phyloP scores from a whole-genome alignment of 2,113 vertebrate species.

The Coptodon rendalli region DNA sequence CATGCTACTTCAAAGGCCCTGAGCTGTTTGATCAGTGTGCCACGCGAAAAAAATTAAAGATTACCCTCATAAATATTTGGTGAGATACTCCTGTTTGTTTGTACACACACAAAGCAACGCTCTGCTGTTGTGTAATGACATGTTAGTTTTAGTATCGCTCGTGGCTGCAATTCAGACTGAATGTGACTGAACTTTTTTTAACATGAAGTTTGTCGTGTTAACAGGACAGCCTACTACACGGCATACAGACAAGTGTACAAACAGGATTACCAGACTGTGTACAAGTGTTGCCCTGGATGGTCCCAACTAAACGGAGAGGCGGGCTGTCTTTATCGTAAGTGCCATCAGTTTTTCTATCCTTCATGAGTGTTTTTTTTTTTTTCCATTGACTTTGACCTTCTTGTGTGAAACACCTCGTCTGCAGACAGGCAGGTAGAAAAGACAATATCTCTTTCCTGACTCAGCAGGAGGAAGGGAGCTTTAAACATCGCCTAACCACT shows the following conservation, averaged over 20 bases:
- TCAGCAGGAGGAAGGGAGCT: background rate
- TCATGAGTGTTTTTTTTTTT: background rate
- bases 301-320: conserved; percentile 73
- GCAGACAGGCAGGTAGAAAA: background rate
- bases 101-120: background rate
- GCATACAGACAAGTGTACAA: conserved; percentile 81
- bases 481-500: background rate
- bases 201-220: conserved; percentile 14
- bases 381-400: background rate
- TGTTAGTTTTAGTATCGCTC: background rate
- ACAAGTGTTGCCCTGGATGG: conserved; percentile 88
- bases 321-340: conserved; percentile 89
- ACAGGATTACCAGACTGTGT: conserved; percentile 65
- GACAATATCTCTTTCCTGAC: background rate
- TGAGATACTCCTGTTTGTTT: background rate
- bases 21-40: background rate
- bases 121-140: background rate
- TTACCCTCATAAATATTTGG: background rate
- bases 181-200: background rate
- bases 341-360: background rate
- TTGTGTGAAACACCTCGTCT: background rate
- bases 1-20: background rate
- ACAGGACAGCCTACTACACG: conserved; percentile 80
- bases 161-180: background rate
- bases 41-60: background rate